Evolutionary conservation across 2,888 invertebrate species (phyloP).

Genomic region (Tribolium freemani): DNA sequence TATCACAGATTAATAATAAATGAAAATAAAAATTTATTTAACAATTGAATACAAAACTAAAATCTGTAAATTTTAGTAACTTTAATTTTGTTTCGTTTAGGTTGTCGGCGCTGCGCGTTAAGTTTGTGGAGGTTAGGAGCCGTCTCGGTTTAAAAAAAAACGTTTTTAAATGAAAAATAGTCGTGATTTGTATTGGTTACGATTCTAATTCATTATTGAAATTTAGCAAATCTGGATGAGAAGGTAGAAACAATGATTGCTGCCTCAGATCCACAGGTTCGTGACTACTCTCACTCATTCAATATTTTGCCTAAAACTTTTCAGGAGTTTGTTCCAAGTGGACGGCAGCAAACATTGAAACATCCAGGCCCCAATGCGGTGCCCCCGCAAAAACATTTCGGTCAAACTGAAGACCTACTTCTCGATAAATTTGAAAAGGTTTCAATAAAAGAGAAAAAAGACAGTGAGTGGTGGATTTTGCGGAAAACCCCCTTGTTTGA

Average conservation of each 20-base stretch:
- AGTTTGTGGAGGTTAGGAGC: conserved; percentile 12
- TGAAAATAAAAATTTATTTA: too few relatives aligned
- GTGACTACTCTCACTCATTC: not conserved
- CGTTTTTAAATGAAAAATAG: not conserved
- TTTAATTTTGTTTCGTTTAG: too few relatives aligned
- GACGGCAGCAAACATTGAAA: conserved; percentile 82
- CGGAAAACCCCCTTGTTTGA: conserved; percentile 70
- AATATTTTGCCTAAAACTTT: conserved; percentile 40
- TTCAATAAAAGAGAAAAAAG: conserved; percentile 76
- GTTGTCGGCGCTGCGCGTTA: not conserved
- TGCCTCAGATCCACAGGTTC: conserved; percentile 90
- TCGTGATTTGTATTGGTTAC: not conserved
- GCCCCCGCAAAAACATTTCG: conserved; percentile 49
- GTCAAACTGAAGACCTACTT: conserved; percentile 70
- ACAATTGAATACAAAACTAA: too few relatives aligned
- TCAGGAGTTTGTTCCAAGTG: conserved; percentile 91
- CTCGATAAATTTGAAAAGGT: conserved; percentile 83
- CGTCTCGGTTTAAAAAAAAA: not conserved
- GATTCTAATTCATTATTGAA: conserved; percentile 9
- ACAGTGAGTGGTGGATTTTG: conserved; percentile 72
- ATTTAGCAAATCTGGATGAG: conserved; percentile 89
- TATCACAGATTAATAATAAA: too few relatives aligned
- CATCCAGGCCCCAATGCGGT: conserved; percentile 81
- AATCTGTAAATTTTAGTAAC: too few relatives aligned
- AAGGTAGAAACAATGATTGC: conserved; percentile 87